Evolutionary conservation across 2,797 vertebrate species (phyloP), one percentile per base, ranked within the genome.

Genomic region (Eidolon dupreanum): DNA sequence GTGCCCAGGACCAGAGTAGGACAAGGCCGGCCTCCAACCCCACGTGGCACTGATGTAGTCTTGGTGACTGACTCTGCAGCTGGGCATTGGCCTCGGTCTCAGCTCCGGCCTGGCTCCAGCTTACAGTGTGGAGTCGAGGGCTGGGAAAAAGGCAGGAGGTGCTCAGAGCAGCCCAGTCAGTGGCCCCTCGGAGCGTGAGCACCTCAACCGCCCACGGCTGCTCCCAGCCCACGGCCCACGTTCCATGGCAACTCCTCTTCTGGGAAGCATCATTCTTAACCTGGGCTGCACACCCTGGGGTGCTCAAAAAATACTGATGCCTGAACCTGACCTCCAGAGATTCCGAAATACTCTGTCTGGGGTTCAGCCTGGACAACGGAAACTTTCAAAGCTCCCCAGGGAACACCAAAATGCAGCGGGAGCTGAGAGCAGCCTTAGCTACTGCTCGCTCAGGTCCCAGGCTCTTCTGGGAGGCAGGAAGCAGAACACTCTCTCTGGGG

Each of bases 401-500:
- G 57, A 12, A 79, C 1, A 26, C 53, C 33, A 15, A 20, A 16
- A 10, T 2, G n/a, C 20, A 61, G 86, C 13, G 0, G 3, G 49
- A 59, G 59, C 19, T 3, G 17, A 49, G 81, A 79, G 9, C 7
- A 1, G 41, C 36, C 41, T 53, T 3, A 53, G 68, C 51, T 5
- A 5, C 59, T 1, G 26, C 41, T 46, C 41, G 9, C 41, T 36
- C 2, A 2, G 36, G 68, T n/a, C 43, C 43, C 10, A 17, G 17
- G 97, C 94, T 98, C 95, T 84, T 84, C 95, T 78, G 88, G 95
- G 96, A 97, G 96, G 88, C 89, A 96, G 75, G 96, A 95, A 94
- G 95, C 95, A 96, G 55, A 36, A 78, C 26, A 31, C 33, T 83
- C 57, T 71, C 6, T 12, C 43, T 46, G 79, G 77, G 91, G 79